Conservation (phyloP, 2,797 vertebrate genomes). For the Brachyrhaphis roseni region DNA sequence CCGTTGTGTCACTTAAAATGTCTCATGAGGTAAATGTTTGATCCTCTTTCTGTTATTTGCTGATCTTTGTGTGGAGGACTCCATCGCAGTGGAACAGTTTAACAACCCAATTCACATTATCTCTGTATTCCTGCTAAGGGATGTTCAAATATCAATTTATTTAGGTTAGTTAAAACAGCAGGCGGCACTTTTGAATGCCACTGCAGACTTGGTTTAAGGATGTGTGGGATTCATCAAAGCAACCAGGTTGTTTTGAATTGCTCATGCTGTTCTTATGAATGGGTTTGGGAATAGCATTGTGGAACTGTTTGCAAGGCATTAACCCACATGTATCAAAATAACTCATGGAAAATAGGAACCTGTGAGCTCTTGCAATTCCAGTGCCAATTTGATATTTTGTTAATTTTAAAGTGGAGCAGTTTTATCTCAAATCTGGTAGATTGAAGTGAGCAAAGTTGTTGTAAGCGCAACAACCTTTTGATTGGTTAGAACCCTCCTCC, state of each 20-base stretch:
- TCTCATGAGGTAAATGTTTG: not conserved
- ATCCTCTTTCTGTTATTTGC: not conserved
- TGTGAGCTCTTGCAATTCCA: not conserved
- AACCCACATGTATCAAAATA: not conserved
- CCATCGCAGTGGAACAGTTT: not conserved
- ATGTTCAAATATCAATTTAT: not conserved
- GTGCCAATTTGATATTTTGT: not conserved
- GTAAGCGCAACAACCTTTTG: not conserved
- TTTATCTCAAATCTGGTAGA: not conserved
- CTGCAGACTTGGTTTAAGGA: not conserved
- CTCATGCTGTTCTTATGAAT: not conserved
- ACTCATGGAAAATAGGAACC: not conserved
- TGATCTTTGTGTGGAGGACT: not conserved
- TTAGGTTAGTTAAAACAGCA: slow-evolving; percentile 1
- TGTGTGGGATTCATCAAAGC: not conserved
- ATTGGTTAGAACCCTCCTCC: not conserved
- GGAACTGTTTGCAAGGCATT: not conserved
- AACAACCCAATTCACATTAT: not conserved
- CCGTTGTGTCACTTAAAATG: not conserved
- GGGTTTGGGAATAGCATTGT: not conserved
- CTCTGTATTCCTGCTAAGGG: not conserved
- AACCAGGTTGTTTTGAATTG: not conserved
- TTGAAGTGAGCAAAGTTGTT: not conserved
- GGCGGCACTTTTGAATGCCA: not conserved
- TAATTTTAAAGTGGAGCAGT: not conserved